These are phyloP conservation scores for Phalera bucephala DNA, from an alignment of 2,888 invertebrate genomes.

Conservation along the genomic window DNA sequence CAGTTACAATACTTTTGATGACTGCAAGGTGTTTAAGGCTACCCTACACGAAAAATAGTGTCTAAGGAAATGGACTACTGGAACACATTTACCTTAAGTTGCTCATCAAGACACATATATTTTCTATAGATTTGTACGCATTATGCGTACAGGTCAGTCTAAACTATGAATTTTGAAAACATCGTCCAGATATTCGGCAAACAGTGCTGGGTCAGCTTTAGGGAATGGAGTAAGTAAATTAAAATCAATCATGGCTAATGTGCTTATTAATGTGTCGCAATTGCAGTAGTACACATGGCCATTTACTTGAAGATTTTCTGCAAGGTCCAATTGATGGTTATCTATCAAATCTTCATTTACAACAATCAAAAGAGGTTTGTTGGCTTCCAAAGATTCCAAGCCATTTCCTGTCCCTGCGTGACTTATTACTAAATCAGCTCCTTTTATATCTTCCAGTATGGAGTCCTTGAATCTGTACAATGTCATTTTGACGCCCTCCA, in stretches of 20 bases:
- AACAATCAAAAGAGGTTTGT: conserved; percentile 93
- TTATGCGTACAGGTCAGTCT: too few relatives aligned
- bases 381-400: conserved; percentile 91
- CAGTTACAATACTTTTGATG: too few relatives aligned
- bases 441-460: conserved; percentile 87
- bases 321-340: conserved; percentile 97
- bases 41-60: too few relatives aligned
- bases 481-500: conserved; percentile 72
- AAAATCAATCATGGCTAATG: conserved; percentile 84
- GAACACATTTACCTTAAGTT: too few relatives aligned
- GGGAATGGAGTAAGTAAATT: conserved; percentile 83
- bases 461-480: conserved; percentile 88
- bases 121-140: too few relatives aligned
- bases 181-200: conserved; percentile 85
- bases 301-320: conserved; percentile 89
- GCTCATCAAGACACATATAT: too few relatives aligned
- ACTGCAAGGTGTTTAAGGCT: too few relatives aligned
- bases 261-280: conserved; percentile 83
- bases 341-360: conserved; percentile 96
- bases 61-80: too few relatives aligned
- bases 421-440: conserved; percentile 93
- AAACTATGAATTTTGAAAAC: conserved; percentile 72
- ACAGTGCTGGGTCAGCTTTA: conserved; percentile 80
- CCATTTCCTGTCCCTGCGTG: conserved; percentile 98
- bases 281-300: conserved; percentile 90